Base-by-base conservation (phyloP, 2,113 vertebrate species). In the Ameiurus melas region DNA sequence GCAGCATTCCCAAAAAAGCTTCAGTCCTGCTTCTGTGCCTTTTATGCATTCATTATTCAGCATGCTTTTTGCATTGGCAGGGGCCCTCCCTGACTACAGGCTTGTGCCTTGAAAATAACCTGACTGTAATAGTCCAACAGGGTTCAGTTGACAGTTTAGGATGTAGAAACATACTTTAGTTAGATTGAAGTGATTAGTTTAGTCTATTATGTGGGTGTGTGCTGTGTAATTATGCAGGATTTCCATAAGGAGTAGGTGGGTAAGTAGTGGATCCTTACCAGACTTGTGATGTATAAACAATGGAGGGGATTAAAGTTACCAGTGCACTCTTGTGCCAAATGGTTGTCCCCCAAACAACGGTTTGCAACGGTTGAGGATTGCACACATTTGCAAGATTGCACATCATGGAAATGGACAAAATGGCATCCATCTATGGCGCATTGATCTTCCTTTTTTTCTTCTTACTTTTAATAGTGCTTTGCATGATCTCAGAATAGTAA, bases 231-330 rank as follows among this genome's bases (percentile, higher is more conserved):
- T 47, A 27, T 85, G 71, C 71, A 78, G 27, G 36, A 22, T 53
- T 81, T 27, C 71, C 8, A 43, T 43, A 75, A n/a, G 22, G 53
- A 6, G 39, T 13, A 55, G 20, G 75, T 1, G 5, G 55, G 55
- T 47, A n/a, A 70, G 55, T 62, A n/a, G 60, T 33, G 85, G 62
- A 27, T 78, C 84, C 70, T 22, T 60, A 57, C 19, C 25, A 36
- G 62, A 27, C 16, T 75, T 33, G 27, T 36, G 53, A 25, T 58
- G 55, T 36, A 83, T 77, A 77, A 80, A 86, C 78, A 87, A 81
- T 87, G 64, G 64, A 22, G 16, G 5, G 86, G 86, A 39, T 51
- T 81, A 70, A 87, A 14, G 47, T 71, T 60, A 58, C 64, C 43
- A 53, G 27, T 51, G 75, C 13, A 25, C 25, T 77, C 19, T 55